Percentiles rank a stretch among this genome's conserved stretches.
Conservation (phyloP, 2,797 vertebrate species). For the Masticophis lateralis region DNA sequence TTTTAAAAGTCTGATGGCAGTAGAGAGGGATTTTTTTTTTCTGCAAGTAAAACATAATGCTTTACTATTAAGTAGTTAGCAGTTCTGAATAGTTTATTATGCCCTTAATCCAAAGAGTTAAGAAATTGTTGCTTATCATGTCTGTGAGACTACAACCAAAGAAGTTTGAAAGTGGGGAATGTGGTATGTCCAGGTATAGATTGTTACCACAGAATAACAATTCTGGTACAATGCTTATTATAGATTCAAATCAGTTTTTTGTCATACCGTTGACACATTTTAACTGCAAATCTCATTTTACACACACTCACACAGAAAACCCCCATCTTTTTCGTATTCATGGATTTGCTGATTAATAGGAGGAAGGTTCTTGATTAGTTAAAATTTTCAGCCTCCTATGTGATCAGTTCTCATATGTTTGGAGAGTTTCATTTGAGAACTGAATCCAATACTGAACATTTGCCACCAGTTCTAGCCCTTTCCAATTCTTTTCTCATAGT, state of each 20-base stretch:
- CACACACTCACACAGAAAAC: not conserved
- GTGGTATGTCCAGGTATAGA: not conserved
- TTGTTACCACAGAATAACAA: not conserved
- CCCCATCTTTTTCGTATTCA: not conserved
- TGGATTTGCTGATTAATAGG: conserved; percentile 10
- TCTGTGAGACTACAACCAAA: not conserved
- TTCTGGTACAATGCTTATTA: not conserved
- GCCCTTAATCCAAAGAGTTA: not conserved
- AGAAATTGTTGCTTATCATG: not conserved
- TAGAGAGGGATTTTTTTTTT: not conserved
- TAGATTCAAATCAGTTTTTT: not conserved
- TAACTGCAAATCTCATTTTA: not conserved
- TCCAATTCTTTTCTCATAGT: not conserved
- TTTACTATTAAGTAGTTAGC: not conserved
- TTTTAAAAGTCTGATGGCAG: not conserved
- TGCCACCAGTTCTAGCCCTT: conserved; percentile 16
- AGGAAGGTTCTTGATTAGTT: conserved; percentile 18
- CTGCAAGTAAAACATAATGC: not conserved
- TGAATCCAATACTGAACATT: conserved; percentile 26
- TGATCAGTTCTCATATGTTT: conserved; percentile 1
- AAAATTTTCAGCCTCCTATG: not conserved
- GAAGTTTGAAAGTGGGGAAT: not conserved
- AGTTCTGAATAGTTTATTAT: not conserved
- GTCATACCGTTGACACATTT: not conserved
- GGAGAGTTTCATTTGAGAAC: conserved; percentile 19